Base-by-base conservation (phyloP, 2,888 invertebrate genomes). In the Eupithecia centaureata region DNA sequence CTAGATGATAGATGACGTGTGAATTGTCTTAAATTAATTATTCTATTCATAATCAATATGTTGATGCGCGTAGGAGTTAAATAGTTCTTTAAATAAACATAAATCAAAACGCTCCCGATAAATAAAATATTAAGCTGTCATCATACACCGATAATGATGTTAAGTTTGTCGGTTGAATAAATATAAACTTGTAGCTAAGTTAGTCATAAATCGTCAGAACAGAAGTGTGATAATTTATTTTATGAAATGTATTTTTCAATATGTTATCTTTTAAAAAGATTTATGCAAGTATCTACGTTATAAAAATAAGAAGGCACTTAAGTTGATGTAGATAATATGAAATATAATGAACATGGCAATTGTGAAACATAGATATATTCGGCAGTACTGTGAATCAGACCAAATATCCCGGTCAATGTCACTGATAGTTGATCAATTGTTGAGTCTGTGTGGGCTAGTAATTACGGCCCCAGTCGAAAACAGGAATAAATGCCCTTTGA, bases 391-490 rank as follows among this genome's bases (percentile, higher is more conserved):
- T 80, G 82, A 88, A 90, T 89, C 84, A 87, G 87, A 85, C 85
- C 88, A 88, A 85, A 85, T 86, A 85, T 76, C 73, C 76, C 78
- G 83, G 83, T 85, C 89, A 90, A 89, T 89, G 89, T 87, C 88
- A 85, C 83, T 82, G 83, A 86, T 85, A 85, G 85, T 86, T 73
- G 72, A 70, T 65, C 64, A 65, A 60, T 18, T 65, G 63, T 65
- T 27, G 59, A 64, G 59, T 63, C 58, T 67, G 56, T 63, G 63
- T 51, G 59, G 58, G 56, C 59, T 59, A 33, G 18, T 33, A 12
- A 33, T 54, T 54, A 33, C 12, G 47, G 12, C 12, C 12, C 22
- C 10, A 47, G 22, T 60, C 54, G 52, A 57, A 57, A 57, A 13
- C n/a, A 22, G 30, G 12, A 18, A 57, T 12, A 5, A 28, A 10